These are phyloP conservation scores for Antheraea assamensis DNA, from an alignment of 2,888 invertebrate genomes.

Conservation along the genomic window DNA sequence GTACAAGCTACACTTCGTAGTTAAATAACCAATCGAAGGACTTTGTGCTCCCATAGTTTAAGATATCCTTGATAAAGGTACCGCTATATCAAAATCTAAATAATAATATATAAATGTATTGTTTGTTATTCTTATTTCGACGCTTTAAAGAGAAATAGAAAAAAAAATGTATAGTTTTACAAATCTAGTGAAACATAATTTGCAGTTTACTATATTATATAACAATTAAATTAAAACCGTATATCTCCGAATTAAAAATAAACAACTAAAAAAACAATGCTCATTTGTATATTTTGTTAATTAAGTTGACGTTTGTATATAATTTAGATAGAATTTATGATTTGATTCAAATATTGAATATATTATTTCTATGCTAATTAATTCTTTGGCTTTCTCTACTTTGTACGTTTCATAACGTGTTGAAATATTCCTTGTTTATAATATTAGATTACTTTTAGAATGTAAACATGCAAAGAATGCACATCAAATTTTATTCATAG, in stretches of 20 bases:
- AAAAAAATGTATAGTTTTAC: neutral
- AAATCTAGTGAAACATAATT: neutral
- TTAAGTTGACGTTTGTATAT: neutral
- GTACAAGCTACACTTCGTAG: too few relatives aligned
- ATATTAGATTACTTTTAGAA: neutral
- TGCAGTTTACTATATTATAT: neutral
- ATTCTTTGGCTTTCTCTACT: neutral
- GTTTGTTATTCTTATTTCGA: neutral
- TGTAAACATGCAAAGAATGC: neutral
- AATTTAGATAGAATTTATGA: neutral
- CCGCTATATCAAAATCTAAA: too few relatives aligned
- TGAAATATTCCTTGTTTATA: neutral
- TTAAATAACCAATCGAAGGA: too few relatives aligned
- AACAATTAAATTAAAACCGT: neutral
- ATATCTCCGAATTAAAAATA: neutral
- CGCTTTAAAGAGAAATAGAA: neutral
- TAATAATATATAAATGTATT: neutral
- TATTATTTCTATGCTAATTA: neutral
- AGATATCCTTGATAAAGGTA: too few relatives aligned
- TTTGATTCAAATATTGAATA: neutral
- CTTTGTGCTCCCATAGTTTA: too few relatives aligned
- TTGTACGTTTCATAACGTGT: neutral
- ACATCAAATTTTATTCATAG: conserved; percentile 49
- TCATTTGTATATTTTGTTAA: too few relatives aligned
- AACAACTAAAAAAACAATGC: neutral